Evolutionary conservation across 2,797 vertebrate genomes (phyloP).

Genomic region (Silurus lanzhouensis): DNA sequence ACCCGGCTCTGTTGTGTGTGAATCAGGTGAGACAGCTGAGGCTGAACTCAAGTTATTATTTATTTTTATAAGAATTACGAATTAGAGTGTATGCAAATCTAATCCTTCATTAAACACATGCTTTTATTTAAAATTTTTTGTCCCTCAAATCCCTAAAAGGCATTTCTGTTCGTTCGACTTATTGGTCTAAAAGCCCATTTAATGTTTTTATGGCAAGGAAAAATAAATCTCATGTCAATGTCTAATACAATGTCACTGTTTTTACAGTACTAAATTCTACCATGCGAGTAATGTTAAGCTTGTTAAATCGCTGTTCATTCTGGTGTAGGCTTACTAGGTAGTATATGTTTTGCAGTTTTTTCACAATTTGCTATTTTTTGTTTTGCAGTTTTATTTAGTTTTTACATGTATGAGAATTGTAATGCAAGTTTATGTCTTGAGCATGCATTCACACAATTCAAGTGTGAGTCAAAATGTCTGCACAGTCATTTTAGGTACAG

Average conservation of each 20-base stretch:
- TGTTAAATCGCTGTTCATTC: not conserved
- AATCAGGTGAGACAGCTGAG: slow-evolving; percentile 74
- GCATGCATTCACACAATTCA: not conserved
- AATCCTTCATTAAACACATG: not conserved
- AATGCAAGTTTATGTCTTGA: not conserved
- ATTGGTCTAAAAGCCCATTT: not conserved
- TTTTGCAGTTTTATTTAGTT: not conserved
- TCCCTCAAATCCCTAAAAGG: not conserved
- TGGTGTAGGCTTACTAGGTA: not conserved
- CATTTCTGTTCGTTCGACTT: not conserved
- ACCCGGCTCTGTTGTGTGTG: slow-evolving; percentile 92
- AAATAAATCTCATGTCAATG: not conserved
- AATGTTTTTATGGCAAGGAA: not conserved
- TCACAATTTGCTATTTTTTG: not conserved
- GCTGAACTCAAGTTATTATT: not conserved
- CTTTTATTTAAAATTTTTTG: not conserved
- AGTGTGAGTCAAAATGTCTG: not conserved
- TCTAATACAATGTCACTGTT: not conserved
- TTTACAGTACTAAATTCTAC: not conserved
- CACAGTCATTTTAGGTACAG: not conserved
- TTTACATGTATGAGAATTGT: not conserved
- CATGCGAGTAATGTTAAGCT: not conserved
- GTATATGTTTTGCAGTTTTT: not conserved
- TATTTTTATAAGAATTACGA: not conserved
- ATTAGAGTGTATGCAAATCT: not conserved